Evolutionary conservation across 2,888 invertebrate genomes (phyloP), one percentile per base, ranked within the genome.

Genomic region (Notodonta ziczac): DNA sequence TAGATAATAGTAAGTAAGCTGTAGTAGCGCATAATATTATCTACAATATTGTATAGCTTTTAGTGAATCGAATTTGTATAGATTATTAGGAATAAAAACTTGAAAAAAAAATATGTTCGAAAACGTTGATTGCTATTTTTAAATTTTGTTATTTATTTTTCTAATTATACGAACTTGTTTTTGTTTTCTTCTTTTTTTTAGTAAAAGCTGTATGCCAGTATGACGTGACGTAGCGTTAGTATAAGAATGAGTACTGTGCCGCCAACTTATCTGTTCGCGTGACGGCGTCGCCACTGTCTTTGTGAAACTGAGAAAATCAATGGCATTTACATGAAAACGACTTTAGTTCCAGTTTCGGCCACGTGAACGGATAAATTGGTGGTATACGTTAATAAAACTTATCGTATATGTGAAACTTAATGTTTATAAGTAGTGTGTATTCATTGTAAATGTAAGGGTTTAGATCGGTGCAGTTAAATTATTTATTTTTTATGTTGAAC

Each of bases 401-500:
- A 83, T 78, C 83, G 87, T 89, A 87, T 89, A 88, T 76, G 87
- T 89, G 88, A 74, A 68, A 63, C 76, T 85, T 84, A 84, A 83
- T 83, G 84, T 83, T 84, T 79, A 85, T 83, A 84, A 78, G 85
- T 91, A 90, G 89, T 78, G 82, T 84, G 87, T 91, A 90, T 81
- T 87, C 84, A 86, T 89, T 88, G 87, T 87, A 86, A 87, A 86
- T 88, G 80, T 91, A 91, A 91, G 91, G 85, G 81, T 84, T 91
- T 89, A 89, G 89, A 81, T 69, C 75, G 65, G 85, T 87, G 88
- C 76, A 82, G 87, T 91, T 93, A 91, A 91, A 92, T 93, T 93
- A 93, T 93, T 93, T 93, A 93, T 93, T 93, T 89, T 75, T 90
- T 91, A 93, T 90, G 93, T 93, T 93, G 92, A 88, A 87, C 85